Evolutionary conservation across 2,888 invertebrate species (phyloP).

Genomic region (Eupithecia dodoneata): DNA sequence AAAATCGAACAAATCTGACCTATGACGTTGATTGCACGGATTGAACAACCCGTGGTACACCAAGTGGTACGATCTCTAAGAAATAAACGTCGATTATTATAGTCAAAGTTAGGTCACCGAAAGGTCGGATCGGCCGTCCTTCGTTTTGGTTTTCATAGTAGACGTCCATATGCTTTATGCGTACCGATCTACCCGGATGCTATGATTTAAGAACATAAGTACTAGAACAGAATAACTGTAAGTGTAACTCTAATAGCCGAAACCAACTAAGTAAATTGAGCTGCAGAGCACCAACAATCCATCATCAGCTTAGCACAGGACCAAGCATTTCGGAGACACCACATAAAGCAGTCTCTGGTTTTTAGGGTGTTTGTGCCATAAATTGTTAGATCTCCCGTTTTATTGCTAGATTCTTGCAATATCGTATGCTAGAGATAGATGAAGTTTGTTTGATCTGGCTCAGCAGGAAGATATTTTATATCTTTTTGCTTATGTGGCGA

Average conservation of each 20-base stretch:
- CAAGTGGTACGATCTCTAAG: no score
- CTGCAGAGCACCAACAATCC: slow-evolving; percentile 16
- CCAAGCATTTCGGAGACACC: background rate
- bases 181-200: no score
- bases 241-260: background rate
- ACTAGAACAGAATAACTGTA: no score
- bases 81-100: no score
- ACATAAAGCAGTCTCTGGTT: slow-evolving; percentile 14
- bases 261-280: slow-evolving; percentile 12
- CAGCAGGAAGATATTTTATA: background rate
- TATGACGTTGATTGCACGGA: no score
- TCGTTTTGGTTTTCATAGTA: no score
- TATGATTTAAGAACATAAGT: background rate
- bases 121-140: no score
- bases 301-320: slow-evolving; percentile 25
- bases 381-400: slow-evolving; percentile 2
- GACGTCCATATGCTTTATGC: no score
- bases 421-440: background rate
- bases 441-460: background rate
- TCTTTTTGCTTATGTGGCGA: background rate
- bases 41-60: no score
- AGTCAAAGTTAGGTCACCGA: no score
- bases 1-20: no score
- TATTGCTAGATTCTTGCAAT: background rate
- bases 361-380: slow-evolving; percentile 2